Base-by-base conservation (phyloP, 2,113 vertebrate genomes). In the Cyprinodon tularosa region DNA sequence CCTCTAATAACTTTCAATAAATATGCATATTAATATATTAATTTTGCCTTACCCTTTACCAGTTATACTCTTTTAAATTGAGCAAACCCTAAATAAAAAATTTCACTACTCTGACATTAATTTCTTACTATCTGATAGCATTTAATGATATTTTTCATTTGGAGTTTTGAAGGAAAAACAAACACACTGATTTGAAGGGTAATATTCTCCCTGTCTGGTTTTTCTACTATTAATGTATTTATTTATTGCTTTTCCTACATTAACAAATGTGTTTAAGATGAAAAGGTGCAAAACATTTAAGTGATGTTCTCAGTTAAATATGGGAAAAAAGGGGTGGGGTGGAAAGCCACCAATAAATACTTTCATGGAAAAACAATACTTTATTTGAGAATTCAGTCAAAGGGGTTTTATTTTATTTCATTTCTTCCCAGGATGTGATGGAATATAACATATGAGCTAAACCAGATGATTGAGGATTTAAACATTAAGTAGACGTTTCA, bases 281-380 rank as follows among this genome's bases (percentile, higher is more conserved):
- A 57, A 57, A 9, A 57, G 50, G 20, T 57, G 15, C 22, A 78
- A 72, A 80, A 71, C 82, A 83, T 72, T 84, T 66, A 60, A 76
- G 63, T 69, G 77, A 48, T 60, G 72, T 62, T 75, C 65, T 77
- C 62, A 63, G 62, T 38, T 70, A 36, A 7, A 45, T 68, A 42
- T 65, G 42, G 79, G 4, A 29, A 62, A 62, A 74, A 61, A 36
- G 53, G 76, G n/a, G 70, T 66, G 29, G 29, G 29, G 29, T 29
- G 29, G 29, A 29, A 29, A 29, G 29, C 29, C 10, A 9, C 22
- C 61, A 48, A 72, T 39, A 78, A 87, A 83, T 81, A 84, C 78
- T 40, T 62, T 66, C 44, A 71, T 57, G 62, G 74, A 63, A 29
- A 29, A 22, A 9, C 3, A 12, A 62, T 14, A 36, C 29, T 29